phyloP scores from a whole-genome alignment of 2,113 vertebrate species.

The Callipepla squamata region DNA sequence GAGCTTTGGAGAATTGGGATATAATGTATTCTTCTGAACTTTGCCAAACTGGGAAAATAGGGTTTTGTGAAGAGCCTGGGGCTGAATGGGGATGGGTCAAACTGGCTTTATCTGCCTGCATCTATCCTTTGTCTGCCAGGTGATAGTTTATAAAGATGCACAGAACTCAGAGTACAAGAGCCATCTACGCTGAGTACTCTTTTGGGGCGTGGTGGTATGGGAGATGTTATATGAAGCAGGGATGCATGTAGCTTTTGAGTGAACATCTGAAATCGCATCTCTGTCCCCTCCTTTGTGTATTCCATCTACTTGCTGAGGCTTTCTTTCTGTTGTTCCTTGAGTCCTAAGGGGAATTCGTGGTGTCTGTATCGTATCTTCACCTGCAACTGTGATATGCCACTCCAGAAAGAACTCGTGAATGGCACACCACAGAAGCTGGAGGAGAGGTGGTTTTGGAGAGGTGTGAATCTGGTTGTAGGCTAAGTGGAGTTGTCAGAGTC shows the following conservation, averaged over 20 bases:
- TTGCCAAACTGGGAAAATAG: neutral
- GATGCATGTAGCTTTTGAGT: neutral
- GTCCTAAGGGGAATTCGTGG: neutral
- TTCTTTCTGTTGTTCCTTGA: neutral
- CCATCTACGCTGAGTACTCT: neutral
- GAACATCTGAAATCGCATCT: neutral
- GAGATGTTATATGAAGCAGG: neutral
- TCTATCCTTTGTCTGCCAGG: neutral
- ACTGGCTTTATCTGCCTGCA: neutral
- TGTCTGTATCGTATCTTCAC: neutral
- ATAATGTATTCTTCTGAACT: neutral
- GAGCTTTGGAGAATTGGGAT: accelerated
- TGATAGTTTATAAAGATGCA: neutral
- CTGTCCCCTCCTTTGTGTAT: neutral
- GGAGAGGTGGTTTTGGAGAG: neutral
- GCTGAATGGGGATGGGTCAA: neutral
- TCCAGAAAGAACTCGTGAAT: neutral
- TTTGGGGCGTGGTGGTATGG: neutral
- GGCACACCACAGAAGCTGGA: neutral
- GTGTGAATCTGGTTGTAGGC: neutral
- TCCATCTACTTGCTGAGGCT: neutral
- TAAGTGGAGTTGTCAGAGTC: neutral
- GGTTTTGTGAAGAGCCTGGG: neutral
- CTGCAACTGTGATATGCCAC: neutral
- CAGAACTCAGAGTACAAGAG: neutral